Percentiles rank a stretch among this genome's conserved stretches.
Evolutionary conservation across 2,797 vertebrate species (phyloP).

Genomic region (Danio choprae): DNA sequence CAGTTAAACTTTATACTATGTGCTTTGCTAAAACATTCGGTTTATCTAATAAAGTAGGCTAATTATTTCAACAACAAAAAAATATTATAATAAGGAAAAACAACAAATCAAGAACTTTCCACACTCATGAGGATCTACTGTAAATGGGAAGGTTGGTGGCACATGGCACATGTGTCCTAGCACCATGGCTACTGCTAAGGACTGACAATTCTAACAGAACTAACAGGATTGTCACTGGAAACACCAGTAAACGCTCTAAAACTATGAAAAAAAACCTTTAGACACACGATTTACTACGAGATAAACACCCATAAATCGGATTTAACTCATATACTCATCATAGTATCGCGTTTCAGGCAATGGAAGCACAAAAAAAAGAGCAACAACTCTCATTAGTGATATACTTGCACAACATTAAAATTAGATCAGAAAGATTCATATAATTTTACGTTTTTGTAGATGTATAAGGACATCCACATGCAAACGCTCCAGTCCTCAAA

Average conservation of each 20-base stretch:
- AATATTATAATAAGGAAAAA: background rate
- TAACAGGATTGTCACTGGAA: background rate
- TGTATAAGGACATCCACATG: background rate
- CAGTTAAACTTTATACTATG: background rate
- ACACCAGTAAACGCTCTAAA: background rate
- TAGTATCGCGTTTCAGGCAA: background rate
- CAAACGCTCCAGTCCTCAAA: background rate
- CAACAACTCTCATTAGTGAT: background rate
- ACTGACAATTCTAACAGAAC: background rate
- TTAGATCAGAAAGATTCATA: background rate
- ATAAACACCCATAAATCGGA: background rate
- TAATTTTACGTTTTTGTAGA: too few relatives aligned
- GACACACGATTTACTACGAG: background rate
- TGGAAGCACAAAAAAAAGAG: background rate
- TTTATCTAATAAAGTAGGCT: background rate
- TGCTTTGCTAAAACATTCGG: background rate
- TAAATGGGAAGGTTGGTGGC: background rate
- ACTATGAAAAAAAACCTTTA: background rate
- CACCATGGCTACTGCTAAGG: constrained; percentile 5
- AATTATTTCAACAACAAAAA: background rate
- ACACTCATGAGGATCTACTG: background rate
- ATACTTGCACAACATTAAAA: background rate
- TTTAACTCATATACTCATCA: background rate
- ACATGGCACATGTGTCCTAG: constrained; percentile 24
- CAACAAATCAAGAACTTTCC: background rate